These are phyloP conservation scores for Balaeniceps rex DNA, from an alignment of 2,113 vertebrate species.

Conservation along the genomic window DNA sequence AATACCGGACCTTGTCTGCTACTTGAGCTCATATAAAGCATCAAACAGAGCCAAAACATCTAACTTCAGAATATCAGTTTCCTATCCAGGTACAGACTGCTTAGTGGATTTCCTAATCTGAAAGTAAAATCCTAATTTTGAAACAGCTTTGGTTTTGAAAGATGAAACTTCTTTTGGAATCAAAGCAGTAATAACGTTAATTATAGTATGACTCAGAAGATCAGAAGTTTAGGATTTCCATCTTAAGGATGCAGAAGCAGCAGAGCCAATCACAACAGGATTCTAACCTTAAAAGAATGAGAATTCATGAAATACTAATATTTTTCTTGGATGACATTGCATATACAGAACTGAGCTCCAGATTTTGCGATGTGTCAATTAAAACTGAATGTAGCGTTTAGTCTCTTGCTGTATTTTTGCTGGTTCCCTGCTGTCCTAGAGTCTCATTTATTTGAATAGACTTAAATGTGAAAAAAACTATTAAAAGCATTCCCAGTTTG, in stretches of 20 bases:
- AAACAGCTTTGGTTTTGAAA: not conserved
- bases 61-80: not conserved
- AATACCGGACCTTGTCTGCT: not conserved
- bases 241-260: not conserved
- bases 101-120: not conserved
- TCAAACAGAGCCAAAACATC: not conserved
- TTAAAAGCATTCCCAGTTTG: not conserved
- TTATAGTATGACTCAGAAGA: not conserved
- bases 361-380: not conserved
- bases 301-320: not conserved
- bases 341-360: not conserved
- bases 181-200: not conserved
- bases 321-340: not conserved
- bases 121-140: not conserved
- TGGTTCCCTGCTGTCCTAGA: not conserved
- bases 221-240: not conserved
- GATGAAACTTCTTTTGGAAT: not conserved
- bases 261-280: not conserved
- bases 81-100: not conserved
- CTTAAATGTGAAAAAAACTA: not conserved
- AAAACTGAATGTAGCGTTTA: not conserved
- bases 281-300: not conserved
- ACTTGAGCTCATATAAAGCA: not conserved
- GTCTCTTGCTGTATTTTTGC: not conserved
- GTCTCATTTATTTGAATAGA: not conserved